These are phyloP conservation scores for Rhea pennata DNA, from an alignment of 2,113 vertebrate species.

Conservation along the genomic window DNA sequence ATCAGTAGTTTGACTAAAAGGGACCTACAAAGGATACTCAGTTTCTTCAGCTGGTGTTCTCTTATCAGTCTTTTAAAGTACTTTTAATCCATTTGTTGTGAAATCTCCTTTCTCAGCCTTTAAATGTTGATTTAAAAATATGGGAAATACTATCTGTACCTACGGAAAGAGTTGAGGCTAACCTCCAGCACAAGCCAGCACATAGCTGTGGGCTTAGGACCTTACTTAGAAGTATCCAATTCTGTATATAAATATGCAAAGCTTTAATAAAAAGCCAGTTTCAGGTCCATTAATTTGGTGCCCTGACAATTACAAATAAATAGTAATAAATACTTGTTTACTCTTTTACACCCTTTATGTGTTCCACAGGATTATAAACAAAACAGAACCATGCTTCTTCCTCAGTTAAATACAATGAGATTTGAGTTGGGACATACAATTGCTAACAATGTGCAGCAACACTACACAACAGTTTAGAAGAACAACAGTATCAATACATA, in stretches of 20 bases:
- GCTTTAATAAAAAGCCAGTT: neutral
- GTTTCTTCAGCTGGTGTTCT: neutral
- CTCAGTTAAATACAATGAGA: neutral
- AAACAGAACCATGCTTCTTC: slow-evolving; percentile 13
- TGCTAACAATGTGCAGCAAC: neutral
- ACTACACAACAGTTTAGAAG: neutral
- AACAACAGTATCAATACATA: neutral
- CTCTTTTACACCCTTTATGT: neutral
- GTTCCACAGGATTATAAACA: neutral
- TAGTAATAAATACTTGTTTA: slow-evolving; percentile 54
- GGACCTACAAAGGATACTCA: neutral
- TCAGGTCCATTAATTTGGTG: neutral
- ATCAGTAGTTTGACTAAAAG: neutral
- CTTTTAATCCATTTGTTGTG: neutral
- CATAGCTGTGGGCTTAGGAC: neutral
- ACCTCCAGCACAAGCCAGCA: neutral
- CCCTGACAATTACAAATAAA: slow-evolving; percentile 50
- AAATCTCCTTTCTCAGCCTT: neutral
- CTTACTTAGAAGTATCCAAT: neutral
- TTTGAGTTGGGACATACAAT: neutral
- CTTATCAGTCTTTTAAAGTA: neutral
- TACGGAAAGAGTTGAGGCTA: neutral
- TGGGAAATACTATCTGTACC: neutral
- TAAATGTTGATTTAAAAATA: neutral
- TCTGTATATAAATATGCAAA: neutral